Evolutionary conservation across 2,797 vertebrate genomes (phyloP), one percentile per base, ranked within the genome.

Genomic region (Kryptolebias ocellatus): DNA sequence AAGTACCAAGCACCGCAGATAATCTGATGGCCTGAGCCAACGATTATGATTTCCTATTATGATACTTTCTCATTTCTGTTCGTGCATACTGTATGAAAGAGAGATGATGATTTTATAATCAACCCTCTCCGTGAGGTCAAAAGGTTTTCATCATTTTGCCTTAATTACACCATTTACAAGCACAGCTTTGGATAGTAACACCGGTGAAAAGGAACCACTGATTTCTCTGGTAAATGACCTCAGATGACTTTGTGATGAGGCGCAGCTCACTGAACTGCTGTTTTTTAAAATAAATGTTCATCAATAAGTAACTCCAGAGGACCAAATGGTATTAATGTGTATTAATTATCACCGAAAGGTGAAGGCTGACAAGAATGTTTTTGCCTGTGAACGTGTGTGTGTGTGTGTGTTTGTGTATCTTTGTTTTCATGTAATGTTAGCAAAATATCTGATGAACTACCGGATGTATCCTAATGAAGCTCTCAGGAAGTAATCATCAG

Each of bases 151-250:
- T 74, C 72, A 53, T 64, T 58, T 80, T 58, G 67, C 37, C 24
- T 70, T 89, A 74, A 87, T 83, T 79, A 80, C 74, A 51, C 64
- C 74, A 73, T 79, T 80, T 81, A 80, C 67, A 73, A 70, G 64
- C 49, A 14, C 72, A 66, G 76, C 72, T 73, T 79, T 65, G 34
- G 76, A 81, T 81, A 77, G 80, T 81, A 67, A 55, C 12, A 18
- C 60, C 49, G 67, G 74, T 72, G 63, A 73, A 78, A 76, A 15
- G 27, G 74, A 80, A 57, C 37, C 12, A 6, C 15, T 1, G 8
- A 61, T 76, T 81, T 69, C 44, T 78, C 53, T 1, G 1, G 69
- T 65, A 71, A 73, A 80, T 70, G 72, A 81, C 81, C 70, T 85
- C 55, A 46, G 11, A 69, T 61, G 45, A 66, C 49, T 76, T 56